These are phyloP conservation scores for Phenganax marumi DNA, from an alignment of 92 coral and sea anemone species.

Conservation along the genomic window DNA sequence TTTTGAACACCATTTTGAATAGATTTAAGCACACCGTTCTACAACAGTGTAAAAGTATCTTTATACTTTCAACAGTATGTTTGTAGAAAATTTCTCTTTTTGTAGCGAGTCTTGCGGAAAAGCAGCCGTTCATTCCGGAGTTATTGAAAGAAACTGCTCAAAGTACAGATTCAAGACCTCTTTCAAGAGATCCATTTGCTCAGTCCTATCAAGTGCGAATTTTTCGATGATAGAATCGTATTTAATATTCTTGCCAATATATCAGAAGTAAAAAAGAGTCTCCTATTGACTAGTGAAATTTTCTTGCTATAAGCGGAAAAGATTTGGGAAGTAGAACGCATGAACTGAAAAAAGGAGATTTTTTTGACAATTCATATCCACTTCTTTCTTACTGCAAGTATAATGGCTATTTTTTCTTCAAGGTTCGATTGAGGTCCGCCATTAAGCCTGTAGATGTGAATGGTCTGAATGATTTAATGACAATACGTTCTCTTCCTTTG, in stretches of 20 bases:
- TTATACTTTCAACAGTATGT: neutral
- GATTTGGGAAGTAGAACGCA: no score
- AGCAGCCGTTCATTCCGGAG: conserved; percentile 35
- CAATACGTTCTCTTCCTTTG: conserved; percentile 72
- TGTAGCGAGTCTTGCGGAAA: conserved; percentile 26
- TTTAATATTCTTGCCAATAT: neutral
- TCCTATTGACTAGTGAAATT: no score
- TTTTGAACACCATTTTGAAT: neutral
- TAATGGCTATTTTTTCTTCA: neutral
- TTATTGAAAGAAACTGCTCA: conserved; percentile 23
- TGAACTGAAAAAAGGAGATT: no score
- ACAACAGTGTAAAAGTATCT: neutral
- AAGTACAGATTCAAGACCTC: conserved; percentile 56
- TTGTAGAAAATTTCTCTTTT: neutral
- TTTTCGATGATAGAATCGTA: neutral
- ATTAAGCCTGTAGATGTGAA: conserved; percentile 72
- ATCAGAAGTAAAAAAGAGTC: neutral
- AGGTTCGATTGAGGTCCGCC: conserved; percentile 78
- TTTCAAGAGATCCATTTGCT: conserved; percentile 71
- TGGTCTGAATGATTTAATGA: conserved; percentile 81
- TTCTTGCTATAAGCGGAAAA: no score
- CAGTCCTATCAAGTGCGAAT: conserved; percentile 25
- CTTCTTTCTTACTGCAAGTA: no score
- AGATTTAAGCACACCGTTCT: neutral
- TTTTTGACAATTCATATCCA: no score